These are phyloP conservation scores for Enteromius afrohamiltoni DNA, from an alignment of 2,797 vertebrate species.

Conservation along the genomic window DNA sequence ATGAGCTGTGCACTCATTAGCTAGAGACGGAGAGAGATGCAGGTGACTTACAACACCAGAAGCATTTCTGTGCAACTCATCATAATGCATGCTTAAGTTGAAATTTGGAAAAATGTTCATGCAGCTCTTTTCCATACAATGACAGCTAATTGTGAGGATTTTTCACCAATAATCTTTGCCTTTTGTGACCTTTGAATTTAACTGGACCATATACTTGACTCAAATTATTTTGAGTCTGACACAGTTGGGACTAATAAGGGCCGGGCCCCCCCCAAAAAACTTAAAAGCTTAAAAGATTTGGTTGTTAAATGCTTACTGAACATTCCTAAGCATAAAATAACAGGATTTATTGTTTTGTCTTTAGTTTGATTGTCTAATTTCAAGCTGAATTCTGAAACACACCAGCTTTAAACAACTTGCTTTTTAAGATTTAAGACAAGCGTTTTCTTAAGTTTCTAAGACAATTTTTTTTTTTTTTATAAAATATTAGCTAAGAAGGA, in stretches of 20 bases:
- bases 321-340: not conserved
- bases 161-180: not conserved
- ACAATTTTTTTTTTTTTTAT: too few relatives aligned
- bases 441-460: not conserved
- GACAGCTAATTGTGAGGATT: not conserved
- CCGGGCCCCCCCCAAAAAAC: too few relatives aligned
- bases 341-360: not conserved
- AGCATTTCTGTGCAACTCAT: not conserved
- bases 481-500: not conserved
- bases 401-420: not conserved
- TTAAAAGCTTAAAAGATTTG: not conserved
- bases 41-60: not conserved
- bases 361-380: not conserved
- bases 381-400: not conserved
- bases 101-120: not conserved
- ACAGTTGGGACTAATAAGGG: not conserved
- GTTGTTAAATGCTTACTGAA: not conserved
- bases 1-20: conserved; percentile 44
- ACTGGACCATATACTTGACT: not conserved
- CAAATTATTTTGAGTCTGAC: not conserved
- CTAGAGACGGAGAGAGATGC: conserved; percentile 22
- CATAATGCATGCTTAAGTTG: not conserved
- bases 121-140: not conserved
- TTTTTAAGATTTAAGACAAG: not conserved
- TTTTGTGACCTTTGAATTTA: too few relatives aligned